Base-by-base conservation (phyloP, 2,113 vertebrate species). In the Myiozetetes cayanensis region DNA sequence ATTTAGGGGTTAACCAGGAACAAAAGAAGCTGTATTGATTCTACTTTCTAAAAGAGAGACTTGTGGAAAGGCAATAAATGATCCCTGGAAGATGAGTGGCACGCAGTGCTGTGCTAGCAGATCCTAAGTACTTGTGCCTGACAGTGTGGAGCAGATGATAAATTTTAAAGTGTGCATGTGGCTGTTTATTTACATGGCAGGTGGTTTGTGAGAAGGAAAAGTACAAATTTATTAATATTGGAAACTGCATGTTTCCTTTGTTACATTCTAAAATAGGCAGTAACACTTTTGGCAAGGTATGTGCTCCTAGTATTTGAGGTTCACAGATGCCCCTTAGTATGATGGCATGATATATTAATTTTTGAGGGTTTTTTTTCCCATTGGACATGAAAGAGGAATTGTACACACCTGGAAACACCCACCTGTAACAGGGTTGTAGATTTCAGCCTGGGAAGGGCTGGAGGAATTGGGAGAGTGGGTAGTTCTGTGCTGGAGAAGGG, bases 131-230 rank as follows among this genome's bases (percentile, higher is more conserved):
- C 49, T 72, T 56, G 16, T 68, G 28, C 62, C 56, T 81, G 39
- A 10, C 73, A 67, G 10, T 8, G 19, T 19, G 12, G 74, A 83
- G 19, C 0, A 0, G 44, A 58, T 49, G 22, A 87, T 75, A 49
- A n/a, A 41, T 63, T 87, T 81, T 72, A 3, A 49, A 74, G 31
- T 53, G 46, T 66, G n/a, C 8, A 1, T 33, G 43, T 71, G 56
- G 28, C 23, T 93, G 47, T 85, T 83, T 90, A 39, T 65, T 76
- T 49, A 79, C 19, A 41, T 65, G 14, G 1, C 37, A 35, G 52
- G 31, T 84, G 5, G 27, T 82, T 75, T 85, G 35, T 75, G 50
- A 76, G 89, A 28, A 80, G 53, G 72, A 89, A 49, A 90, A 73
- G 58, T 52, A 46, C 14, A 25, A 61, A 53, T 70, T 44, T 16